phyloP scores from a whole-genome alignment of 1,140 invertebrate species.

The Heliconius eleuchia region DNA sequence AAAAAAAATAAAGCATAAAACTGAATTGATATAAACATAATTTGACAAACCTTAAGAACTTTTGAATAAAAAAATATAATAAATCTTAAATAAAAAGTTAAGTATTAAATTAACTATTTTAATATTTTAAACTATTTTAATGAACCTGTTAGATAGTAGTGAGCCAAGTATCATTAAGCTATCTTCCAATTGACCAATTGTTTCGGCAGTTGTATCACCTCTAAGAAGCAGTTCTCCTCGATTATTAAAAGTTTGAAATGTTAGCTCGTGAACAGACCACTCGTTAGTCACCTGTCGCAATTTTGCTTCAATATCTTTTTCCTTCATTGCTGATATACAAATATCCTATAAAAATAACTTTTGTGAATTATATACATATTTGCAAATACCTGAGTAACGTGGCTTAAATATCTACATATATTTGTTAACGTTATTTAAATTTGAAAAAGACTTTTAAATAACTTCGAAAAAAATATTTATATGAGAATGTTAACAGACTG shows the following conservation, averaged over 20 bases:
- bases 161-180: conserved; percentile 97
- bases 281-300: conserved; percentile 96
- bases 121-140: background rate
- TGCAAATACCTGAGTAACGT: too few species aligned
- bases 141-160: conserved; percentile 92
- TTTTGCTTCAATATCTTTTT: conserved; percentile 98
- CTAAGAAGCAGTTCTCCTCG: conserved; percentile 94
- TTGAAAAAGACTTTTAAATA: too few species aligned
- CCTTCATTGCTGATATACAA: conserved; percentile 98
- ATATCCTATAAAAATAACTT: conserved; percentile 86
- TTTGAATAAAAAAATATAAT: too few species aligned
- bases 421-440: too few species aligned
- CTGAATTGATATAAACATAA: too few species aligned
- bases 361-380: too few species aligned
- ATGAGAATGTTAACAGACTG: too few species aligned
- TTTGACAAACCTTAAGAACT: too few species aligned
- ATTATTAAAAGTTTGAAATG: conserved; percentile 97
- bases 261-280: conserved; percentile 96
- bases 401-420: too few species aligned
- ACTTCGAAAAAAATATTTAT: too few species aligned
- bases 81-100: background rate
- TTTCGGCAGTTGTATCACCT: conserved; percentile 97
- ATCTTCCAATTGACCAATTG: conserved; percentile 96
- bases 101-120: background rate
- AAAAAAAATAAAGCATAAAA: background rate